phyloP scores from a whole-genome alignment of 2,113 vertebrate species.

The Eupsittula cactorum region DNA sequence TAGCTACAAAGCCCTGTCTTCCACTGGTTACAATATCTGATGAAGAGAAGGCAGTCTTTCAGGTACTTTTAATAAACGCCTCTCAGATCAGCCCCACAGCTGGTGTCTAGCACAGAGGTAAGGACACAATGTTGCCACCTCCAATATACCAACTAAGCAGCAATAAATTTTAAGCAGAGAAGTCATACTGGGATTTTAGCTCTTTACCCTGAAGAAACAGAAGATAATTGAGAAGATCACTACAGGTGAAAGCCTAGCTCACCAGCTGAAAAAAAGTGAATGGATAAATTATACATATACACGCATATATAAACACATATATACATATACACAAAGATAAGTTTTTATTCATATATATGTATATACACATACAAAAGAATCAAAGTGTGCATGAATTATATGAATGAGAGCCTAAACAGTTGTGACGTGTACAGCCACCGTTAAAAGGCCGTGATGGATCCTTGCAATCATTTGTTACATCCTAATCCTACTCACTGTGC shows the following conservation, averaged over 20 bases:
- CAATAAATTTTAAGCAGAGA: not conserved
- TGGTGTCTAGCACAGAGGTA: not conserved
- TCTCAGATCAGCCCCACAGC: not conserved
- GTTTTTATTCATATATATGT: not conserved
- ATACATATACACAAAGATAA: not conserved
- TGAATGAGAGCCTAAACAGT: not conserved
- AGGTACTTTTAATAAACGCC: not conserved
- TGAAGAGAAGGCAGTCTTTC: not conserved
- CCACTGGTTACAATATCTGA: not conserved
- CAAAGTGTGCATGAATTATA: not conserved
- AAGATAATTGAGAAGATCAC: not conserved
- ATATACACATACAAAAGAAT: not conserved
- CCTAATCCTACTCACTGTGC: not conserved
- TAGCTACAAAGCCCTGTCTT: not conserved
- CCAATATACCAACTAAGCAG: not conserved
- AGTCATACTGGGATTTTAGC: not conserved
- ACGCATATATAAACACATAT: fast-evolving
- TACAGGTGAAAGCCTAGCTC: not conserved
- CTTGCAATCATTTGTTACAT: not conserved
- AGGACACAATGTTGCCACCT: not conserved
- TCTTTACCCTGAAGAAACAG: not conserved
- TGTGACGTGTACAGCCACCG: not conserved
- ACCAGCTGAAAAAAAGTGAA: not conserved
- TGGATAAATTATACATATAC: not conserved
- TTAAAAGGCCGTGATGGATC: not conserved